Conservation (phyloP, 2,888 invertebrate genomes). For the Hemithea aestivaria region DNA sequence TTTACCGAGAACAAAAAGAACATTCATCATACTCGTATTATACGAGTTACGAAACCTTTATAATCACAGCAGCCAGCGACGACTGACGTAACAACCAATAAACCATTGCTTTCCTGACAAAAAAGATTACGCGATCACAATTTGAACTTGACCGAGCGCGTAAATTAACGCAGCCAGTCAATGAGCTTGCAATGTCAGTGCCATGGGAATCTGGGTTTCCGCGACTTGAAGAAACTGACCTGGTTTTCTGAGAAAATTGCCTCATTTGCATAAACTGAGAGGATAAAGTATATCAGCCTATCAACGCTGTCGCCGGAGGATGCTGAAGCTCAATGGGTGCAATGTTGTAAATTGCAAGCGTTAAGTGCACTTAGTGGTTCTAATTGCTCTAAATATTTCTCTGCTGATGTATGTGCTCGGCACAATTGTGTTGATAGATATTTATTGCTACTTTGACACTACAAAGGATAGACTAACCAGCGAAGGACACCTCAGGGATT, state of each 20-base stretch:
- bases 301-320: conserved; percentile 14
- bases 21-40: no score
- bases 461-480: no score
- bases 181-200: conserved; percentile 32
- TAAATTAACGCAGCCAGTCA: conserved; percentile 34
- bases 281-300: conserved; percentile 34
- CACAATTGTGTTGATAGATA: no score
- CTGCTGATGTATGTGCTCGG: no score
- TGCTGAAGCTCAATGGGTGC: conserved; percentile 3
- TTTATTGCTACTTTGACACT: no score
- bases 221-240: conserved; percentile 57
- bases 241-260: conserved; percentile 56
- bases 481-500: no score
- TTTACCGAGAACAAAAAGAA: no score
- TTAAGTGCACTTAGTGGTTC: background rate
- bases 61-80: background rate
- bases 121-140: conserved; percentile 20
- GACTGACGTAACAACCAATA: conserved; percentile 1
- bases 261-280: conserved; percentile 51
- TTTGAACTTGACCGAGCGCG: conserved; percentile 24
- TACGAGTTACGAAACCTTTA: no score
- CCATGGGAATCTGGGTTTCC: conserved; percentile 39
- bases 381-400: no score
- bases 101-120: conserved; percentile 3
- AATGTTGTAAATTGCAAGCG: background rate